Conservation (phyloP, 2,888 invertebrate genomes). For the Apamea anceps region DNA sequence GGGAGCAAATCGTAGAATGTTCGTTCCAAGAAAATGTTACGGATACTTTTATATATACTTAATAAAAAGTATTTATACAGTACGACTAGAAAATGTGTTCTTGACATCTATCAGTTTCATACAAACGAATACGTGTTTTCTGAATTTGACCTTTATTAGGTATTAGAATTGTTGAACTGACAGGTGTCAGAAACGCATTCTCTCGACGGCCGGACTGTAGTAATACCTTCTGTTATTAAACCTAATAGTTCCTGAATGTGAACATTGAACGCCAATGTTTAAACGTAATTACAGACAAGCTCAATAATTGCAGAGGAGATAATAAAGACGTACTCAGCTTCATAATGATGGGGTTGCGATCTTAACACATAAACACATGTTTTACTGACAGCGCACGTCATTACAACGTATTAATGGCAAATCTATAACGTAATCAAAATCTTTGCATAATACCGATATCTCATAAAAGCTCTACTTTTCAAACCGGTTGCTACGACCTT, state of each 20-base stretch:
- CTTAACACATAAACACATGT: constrained; percentile 50
- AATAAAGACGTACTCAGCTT: constrained; percentile 40
- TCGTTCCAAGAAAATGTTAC: constrained; percentile 28
- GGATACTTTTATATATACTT: neutral
- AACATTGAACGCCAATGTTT: constrained; percentile 31
- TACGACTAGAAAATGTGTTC: neutral
- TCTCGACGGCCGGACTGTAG: neutral
- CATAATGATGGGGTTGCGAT: constrained; percentile 41
- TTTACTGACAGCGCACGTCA: constrained; percentile 53
- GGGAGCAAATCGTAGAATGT: constrained; percentile 50
- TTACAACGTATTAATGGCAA: constrained; percentile 46
- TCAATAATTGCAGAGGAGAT: constrained; percentile 41
- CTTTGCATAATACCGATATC: constrained; percentile 74
- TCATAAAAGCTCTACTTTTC: constrained; percentile 77
- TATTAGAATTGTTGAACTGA: neutral
- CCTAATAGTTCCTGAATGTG: constrained; percentile 15
- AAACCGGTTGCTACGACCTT: constrained; percentile 83
- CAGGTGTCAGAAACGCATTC: no score
- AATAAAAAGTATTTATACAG: neutral
- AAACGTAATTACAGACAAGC: constrained; percentile 28
- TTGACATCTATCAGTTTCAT: neutral
- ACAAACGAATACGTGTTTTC: neutral
- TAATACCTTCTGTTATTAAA: neutral
- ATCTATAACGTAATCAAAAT: constrained; percentile 63
- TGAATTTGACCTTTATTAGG: neutral